Percentiles rank a stretch among this genome's conserved stretches.
Conservation (phyloP, 2,888 invertebrate species). For the Melinaea menophilus region DNA sequence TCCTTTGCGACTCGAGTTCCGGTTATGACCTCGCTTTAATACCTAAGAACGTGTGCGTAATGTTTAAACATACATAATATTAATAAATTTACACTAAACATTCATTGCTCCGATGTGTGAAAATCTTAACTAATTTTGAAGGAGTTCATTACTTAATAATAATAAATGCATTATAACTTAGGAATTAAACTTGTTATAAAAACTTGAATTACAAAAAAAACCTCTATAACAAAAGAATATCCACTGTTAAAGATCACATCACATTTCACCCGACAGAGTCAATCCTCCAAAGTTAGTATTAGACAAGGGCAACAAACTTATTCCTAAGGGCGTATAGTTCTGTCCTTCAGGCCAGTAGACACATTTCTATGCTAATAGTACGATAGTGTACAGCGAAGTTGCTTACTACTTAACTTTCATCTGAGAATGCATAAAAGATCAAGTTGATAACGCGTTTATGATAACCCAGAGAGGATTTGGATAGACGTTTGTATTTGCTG, state of each 20-base stretch:
- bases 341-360: constrained; percentile 20
- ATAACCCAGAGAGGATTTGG: constrained; percentile 2
- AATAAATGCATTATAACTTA: too few relatives aligned
- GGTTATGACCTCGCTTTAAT: constrained; percentile 3
- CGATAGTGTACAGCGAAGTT: constrained; percentile 6
- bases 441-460: constrained; percentile 4
- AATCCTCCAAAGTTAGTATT: constrained; percentile 1
- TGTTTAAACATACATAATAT: neutral
- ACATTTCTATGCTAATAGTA: constrained; percentile 31
- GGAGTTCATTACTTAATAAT: too few relatives aligned
- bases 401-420: constrained; percentile 7
- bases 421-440: constrained; percentile 6
- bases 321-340: constrained; percentile 14
- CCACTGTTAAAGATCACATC: too few relatives aligned
- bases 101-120: neutral
- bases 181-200: too few relatives aligned
- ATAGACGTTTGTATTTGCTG: neutral
- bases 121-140: too few relatives aligned
- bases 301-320: constrained; percentile 3
- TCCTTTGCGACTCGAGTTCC: neutral
- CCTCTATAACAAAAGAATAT: too few relatives aligned
- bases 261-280: too few relatives aligned
- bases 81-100: neutral
- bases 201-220: too few relatives aligned
- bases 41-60: neutral